These are phyloP conservation scores for Megaceryle torquata DNA, from an alignment of 2,113 vertebrate species.

Conservation along the genomic window DNA sequence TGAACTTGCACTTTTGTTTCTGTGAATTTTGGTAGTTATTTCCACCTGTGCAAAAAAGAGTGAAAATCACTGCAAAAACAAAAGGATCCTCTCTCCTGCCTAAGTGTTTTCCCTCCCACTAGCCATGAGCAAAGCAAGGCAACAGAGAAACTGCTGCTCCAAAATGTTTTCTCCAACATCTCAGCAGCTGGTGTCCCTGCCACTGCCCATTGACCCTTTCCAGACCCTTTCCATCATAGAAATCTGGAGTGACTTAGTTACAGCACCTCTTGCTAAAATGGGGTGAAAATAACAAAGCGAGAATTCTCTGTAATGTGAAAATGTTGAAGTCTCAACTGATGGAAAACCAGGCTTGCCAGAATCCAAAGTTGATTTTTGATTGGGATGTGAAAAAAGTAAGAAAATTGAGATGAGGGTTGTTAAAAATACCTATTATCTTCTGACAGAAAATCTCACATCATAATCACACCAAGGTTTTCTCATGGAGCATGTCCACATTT, in stretches of 20 bases:
- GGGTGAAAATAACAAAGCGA: background rate
- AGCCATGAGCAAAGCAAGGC: background rate
- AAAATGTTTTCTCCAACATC: background rate
- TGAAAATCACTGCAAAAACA: background rate
- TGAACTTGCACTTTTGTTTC: background rate
- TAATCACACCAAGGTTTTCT: conserved; percentile 15
- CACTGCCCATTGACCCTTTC: background rate
- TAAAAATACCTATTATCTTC: conserved; percentile 48
- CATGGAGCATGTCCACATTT: background rate
- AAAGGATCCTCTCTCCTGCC: background rate
- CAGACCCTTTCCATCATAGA: background rate
- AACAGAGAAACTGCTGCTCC: background rate
- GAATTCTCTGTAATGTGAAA: background rate
- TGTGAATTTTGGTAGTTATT: background rate
- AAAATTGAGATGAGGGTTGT: background rate
- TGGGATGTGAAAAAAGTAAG: background rate
- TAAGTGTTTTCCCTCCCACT: background rate
- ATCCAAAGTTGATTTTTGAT: background rate
- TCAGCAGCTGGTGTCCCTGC: background rate
- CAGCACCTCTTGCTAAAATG: background rate
- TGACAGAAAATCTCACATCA: background rate
- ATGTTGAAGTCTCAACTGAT: background rate
- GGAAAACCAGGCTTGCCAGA: background rate
- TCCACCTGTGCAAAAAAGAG: background rate
- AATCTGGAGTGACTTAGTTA: background rate